Percentiles rank a stretch among this genome's conserved stretches.
Evolutionary conservation across 2,797 vertebrate genomes (phyloP).

Genomic region (Gallirallus australis): DNA sequence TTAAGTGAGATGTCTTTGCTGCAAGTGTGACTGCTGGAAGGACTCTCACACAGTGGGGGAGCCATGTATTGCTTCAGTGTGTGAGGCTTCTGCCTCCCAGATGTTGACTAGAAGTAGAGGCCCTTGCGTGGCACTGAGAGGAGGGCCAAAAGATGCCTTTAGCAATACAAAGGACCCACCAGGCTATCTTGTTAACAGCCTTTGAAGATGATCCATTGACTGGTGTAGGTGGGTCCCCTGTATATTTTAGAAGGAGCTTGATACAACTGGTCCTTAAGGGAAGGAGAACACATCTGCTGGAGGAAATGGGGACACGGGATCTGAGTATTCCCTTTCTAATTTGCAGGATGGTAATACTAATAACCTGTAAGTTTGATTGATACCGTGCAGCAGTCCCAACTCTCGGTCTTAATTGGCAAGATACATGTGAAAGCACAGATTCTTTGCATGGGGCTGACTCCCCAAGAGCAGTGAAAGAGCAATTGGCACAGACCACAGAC

Average conservation of each 20-base stretch:
- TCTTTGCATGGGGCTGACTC: background rate
- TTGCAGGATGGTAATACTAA: background rate
- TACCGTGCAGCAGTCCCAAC: background rate
- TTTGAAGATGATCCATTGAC: background rate
- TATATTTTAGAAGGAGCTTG: background rate
- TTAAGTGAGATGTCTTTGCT: background rate
- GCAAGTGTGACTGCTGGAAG: background rate
- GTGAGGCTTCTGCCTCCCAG: background rate
- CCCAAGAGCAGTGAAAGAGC: background rate
- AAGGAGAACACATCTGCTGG: background rate
- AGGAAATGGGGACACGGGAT: background rate
- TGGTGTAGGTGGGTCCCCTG: background rate
- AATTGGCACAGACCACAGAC: background rate
- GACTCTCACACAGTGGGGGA: fast-evolving
- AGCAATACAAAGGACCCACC: background rate
- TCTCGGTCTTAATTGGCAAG: background rate
- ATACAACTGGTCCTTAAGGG: background rate
- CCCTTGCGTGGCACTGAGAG: background rate
- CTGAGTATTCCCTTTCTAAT: background rate
- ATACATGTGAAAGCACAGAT: background rate
- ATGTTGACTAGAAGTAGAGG: background rate
- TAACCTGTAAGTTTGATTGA: background rate
- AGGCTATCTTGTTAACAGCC: background rate
- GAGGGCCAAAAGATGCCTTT: background rate
- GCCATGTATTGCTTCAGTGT: background rate